A percentile compares a stretch with the other conserved stretches of the same genome.
Evolutionary conservation across 23 tunicate species (phyloP).

Genomic region (Pegea sp.): DNA sequence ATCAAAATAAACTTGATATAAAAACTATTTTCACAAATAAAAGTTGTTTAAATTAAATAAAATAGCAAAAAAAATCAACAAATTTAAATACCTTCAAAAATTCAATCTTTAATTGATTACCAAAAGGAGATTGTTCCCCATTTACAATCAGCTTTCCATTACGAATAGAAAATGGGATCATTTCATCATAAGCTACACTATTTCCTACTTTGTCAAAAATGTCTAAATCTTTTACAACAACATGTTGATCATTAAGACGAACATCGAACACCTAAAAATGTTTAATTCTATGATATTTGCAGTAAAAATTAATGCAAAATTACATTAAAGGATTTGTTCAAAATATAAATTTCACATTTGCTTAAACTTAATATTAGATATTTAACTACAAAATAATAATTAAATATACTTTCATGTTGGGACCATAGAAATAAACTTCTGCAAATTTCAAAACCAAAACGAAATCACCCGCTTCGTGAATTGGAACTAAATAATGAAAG

Average conservation of each 20-base stretch:
- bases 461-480: conserved; percentile 48
- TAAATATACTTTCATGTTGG: conserved; percentile 30
- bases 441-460: conserved; percentile 77
- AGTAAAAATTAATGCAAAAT: not conserved
- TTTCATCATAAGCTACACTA: conserved; percentile 65
- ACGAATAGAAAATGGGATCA: conserved; percentile 36
- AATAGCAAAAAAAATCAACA: no score
- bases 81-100: conserved; percentile 34
- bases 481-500: conserved; percentile 45
- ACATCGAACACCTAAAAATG: conserved; percentile 40
- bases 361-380: not conserved
- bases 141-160: conserved; percentile 60
- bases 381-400: not conserved
- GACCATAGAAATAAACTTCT: conserved; percentile 69
- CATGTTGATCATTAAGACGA: conserved; percentile 60
- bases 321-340: not conserved
- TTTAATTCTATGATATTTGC: no score
- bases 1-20: no score
- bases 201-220: conserved; percentile 62
- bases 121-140: conserved; percentile 48
- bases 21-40: conserved; percentile 1
- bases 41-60: not conserved
- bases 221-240: conserved; percentile 31
- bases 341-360: not conserved
- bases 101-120: conserved; percentile 37